Evolutionary conservation across 2,113 vertebrate genomes (phyloP).

Genomic region (Empidonax traillii): DNA sequence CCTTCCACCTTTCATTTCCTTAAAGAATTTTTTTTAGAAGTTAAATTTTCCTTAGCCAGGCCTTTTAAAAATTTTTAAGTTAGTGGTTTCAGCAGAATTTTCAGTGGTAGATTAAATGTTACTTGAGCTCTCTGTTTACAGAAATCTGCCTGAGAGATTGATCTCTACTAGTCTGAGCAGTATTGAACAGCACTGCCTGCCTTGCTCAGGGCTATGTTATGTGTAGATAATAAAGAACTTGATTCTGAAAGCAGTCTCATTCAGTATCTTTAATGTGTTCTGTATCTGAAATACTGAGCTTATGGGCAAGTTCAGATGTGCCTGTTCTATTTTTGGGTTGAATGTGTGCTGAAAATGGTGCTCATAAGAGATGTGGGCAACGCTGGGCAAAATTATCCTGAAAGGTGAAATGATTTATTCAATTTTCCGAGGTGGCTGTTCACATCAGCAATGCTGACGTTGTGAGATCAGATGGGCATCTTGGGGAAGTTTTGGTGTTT

Average conservation of each 20-base stretch:
- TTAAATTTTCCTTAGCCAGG: neutral
- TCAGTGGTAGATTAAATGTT: neutral
- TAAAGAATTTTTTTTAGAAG: neutral
- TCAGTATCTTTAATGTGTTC: neutral
- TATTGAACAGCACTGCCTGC: neutral
- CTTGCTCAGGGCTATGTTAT: neutral
- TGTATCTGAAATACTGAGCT: neutral
- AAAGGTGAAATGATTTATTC: neutral
- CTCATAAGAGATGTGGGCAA: neutral
- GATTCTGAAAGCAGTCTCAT: neutral
- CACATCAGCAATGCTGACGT: rapidly evolving
- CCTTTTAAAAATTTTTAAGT: neutral
- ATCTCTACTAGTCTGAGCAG: neutral
- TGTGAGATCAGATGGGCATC: neutral
- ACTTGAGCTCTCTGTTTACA: neutral
- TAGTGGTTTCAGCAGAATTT: neutral
- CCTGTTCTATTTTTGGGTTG: neutral
- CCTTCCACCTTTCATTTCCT: neutral
- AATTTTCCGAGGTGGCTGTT: neutral
- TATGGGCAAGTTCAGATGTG: neutral
- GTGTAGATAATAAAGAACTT: neutral
- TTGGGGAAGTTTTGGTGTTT: neutral
- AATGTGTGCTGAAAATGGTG: neutral
- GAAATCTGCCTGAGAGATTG: neutral
- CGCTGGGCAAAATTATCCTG: neutral